Conservation (phyloP, 2,888 invertebrate genomes). For the Blastobasis adustella region DNA sequence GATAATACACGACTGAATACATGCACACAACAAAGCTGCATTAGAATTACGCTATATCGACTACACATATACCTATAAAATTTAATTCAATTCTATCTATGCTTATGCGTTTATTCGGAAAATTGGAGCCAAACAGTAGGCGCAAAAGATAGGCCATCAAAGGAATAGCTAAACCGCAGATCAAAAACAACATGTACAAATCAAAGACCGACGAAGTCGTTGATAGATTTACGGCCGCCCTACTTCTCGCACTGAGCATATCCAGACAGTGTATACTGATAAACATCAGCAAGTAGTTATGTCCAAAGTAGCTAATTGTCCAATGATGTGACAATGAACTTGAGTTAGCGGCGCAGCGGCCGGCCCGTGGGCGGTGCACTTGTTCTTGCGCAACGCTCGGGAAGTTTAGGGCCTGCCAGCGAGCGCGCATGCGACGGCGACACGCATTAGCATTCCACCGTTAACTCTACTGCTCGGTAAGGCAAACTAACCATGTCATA, state of each 20-base stretch:
- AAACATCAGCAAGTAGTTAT: conserved; percentile 4
- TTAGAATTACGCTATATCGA: conserved; percentile 5
- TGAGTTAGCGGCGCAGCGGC: conserved; percentile 35
- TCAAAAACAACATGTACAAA: not conserved
- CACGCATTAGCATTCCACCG: conserved; percentile 68
- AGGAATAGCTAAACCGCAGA: not conserved
- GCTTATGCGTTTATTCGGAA: no score
- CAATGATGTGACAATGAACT: conserved; percentile 60
- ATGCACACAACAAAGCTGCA: conserved; percentile 28
- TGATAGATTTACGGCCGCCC: conserved; percentile 4
- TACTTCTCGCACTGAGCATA: not conserved
- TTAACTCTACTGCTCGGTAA: conserved; percentile 51
- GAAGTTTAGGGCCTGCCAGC: conserved; percentile 38
- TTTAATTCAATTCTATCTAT: no score
- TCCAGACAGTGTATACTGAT: not conserved
- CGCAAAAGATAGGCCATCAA: not conserved
- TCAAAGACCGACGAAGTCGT: not conserved
- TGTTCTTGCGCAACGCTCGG: conserved; percentile 60
- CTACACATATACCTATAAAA: no score
- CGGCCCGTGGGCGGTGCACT: conserved; percentile 49
- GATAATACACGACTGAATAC: conserved; percentile 28
- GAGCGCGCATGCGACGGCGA: conserved; percentile 42
- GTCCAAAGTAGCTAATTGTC: conserved; percentile 19
- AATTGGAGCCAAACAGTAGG: not conserved
- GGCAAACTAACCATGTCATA: conserved; percentile 41